Base-by-base conservation (phyloP, 2,888 invertebrate genomes). In the Cynaeus angustus region DNA sequence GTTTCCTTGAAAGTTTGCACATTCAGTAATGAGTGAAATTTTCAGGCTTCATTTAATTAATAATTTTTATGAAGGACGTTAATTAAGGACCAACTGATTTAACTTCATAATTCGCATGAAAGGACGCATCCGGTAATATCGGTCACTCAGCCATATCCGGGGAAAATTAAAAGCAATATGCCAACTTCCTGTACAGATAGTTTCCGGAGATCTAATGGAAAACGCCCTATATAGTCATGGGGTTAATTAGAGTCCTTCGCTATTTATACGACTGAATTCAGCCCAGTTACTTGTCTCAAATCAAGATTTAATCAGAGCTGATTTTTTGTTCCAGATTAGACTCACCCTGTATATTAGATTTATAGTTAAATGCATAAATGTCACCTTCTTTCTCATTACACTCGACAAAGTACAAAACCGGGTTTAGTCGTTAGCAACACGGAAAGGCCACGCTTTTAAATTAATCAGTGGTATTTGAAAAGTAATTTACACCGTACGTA, bases 131-230 rank as follows among this genome's bases (percentile, higher is more conserved):
- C 61, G 48, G 33, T 38, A 50, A 56, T 48, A 56, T 66, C 37
- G 66, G 66, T 38, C 64, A 64, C 53, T 64, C 55, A 46, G 41
- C 45, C 45, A 10, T 28, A 55, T 46, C 66, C 55, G 48, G 55
- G 33, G 21, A 66, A 66, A 45, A 66, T 66, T 56, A 66, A 66
- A 66, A 66, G 66, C 56, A 66, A 66, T 66, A 55, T 56, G 21
- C 38, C 56, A 48, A 56, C 56, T 56, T 66, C 66, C 66, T 56
- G 66, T 26, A 26, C 56, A 45, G 56, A 56, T 46, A 56, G 66
- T 56, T 66, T 66, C 66, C 66, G 66, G 66, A 52, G 21, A 38
- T 56, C 41, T 56, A 56, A 65, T 53, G 65, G 65, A 65, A 65
- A 53, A 33, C 45, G 45, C 28, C 21, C 43, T 53, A 45, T 37